Evolutionary conservation across 2,888 invertebrate species (phyloP), one percentile per base, ranked within the genome.

Genomic region (Megaustenia siamemsis): DNA sequence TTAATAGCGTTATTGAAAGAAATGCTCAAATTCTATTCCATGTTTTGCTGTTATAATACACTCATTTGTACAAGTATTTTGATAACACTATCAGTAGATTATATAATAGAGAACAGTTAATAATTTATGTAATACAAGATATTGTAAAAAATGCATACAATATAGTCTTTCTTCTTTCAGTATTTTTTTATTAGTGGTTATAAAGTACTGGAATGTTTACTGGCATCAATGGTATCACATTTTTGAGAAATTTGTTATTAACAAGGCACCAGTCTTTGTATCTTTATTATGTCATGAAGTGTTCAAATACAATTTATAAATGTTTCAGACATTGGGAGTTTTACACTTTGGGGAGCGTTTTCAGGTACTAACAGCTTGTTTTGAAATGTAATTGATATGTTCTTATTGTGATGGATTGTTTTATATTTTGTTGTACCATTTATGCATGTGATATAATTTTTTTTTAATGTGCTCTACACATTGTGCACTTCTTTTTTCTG

Each of bases 311-410:
- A 18, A 68, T 83, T 80, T 86, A 69, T 84, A 69, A 80, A 79
- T 79, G 53, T 89, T 90, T 83, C 92, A 93, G 93, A 92, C 91
- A 60, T 89, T 93, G 87, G 93, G 93, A 86, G 90, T 90, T 80
- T 89, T 93, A 85, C 92, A 93, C 91, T 93, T 93, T 91, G 93
- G 93, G 89, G 89, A 90, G 81, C 90, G 90, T 87, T 93, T 88
- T 87, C 92, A 93, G 93, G 93, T 93, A 93, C 82, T 45, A 32
- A 69, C 5, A 1, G 18, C 56, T 71, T 69, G 10, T 66, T 10
- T 43, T 45, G 28, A n/a, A 56, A 43, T 32, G 15, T 63, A 45
- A 10, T 63, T 38, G 18, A 21, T 63, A 45, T 78, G 32, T 78
- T n/a, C 21, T 0, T 56, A 28, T 76, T 73, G 73, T 73, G 49